These are phyloP conservation scores for Marmota flaviventris DNA, from an alignment of 2,113 vertebrate genomes.

Conservation along the genomic window DNA sequence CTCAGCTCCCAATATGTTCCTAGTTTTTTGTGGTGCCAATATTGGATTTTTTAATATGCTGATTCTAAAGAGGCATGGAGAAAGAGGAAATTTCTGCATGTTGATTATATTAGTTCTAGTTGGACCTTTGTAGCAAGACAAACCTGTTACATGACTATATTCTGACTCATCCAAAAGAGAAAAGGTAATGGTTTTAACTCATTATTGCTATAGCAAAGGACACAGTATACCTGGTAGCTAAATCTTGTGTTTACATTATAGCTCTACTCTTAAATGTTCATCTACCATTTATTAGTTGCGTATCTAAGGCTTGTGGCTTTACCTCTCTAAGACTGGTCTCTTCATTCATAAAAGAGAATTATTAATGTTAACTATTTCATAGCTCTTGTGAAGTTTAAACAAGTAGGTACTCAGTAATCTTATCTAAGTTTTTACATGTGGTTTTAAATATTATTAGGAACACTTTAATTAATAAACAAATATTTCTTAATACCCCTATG, in stretches of 20 bases:
- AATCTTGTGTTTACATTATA: background rate
- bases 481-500: background rate
- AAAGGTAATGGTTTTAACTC: background rate
- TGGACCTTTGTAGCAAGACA: background rate
- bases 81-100: background rate
- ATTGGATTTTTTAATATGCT: background rate
- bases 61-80: background rate
- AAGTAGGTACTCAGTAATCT: background rate
- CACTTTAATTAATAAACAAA: background rate
- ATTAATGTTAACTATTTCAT: background rate
- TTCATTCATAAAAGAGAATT: background rate
- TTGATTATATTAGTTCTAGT: background rate
- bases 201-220: background rate
- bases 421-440: background rate
- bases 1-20: background rate
- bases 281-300: background rate
- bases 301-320: background rate
- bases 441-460: background rate
- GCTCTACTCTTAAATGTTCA: background rate
- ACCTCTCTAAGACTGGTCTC: background rate
- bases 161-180: background rate
- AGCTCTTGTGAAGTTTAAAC: background rate
- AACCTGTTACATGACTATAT: background rate
- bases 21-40: background rate
- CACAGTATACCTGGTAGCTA: fast-evolving